Evolutionary conservation across 2,888 invertebrate species (phyloP).

Genomic region (Dyspetes luteomarginatus): DNA sequence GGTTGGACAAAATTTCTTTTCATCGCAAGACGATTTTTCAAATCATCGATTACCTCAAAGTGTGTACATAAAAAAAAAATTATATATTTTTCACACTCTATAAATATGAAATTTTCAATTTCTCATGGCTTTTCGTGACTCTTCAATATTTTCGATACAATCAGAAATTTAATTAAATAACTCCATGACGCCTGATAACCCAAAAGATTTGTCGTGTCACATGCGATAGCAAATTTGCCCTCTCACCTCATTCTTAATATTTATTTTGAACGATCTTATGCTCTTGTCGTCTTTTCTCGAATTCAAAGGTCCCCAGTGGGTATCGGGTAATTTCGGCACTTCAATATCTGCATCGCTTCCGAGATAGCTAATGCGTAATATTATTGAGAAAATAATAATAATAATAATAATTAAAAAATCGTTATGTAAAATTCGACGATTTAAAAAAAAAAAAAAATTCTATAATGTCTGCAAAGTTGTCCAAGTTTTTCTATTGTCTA

Average conservation of each 20-base stretch:
- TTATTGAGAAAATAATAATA: not conserved
- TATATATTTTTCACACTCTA: not conserved
- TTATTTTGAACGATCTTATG: constrained; percentile 86
- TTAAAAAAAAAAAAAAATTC: no score
- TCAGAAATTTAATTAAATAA: no score
- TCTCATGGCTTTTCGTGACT: not conserved
- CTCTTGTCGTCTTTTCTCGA: constrained; percentile 83
- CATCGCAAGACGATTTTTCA: constrained; percentile 86
- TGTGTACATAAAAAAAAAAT: not conserved
- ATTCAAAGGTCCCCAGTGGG: constrained; percentile 87
- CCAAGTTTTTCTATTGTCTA: no score
- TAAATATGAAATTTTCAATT: no score
- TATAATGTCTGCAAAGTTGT: no score
- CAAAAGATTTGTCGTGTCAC: no score
- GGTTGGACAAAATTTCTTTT: constrained; percentile 85
- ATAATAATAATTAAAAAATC: no score
- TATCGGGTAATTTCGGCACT: constrained; percentile 78
- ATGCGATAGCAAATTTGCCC: no score
- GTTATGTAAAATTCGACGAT: no score
- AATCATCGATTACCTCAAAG: constrained; percentile 86
- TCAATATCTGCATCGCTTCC: constrained; percentile 39
- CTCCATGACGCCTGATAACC: no score
- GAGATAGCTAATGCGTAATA: constrained; percentile 32
- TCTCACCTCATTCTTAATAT: constrained; percentile 86
- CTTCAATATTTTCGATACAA: not conserved